Percentiles rank a stretch among this genome's conserved stretches.
Conservation (phyloP, 2,888 invertebrate genomes). For the Melolontha melolontha region DNA sequence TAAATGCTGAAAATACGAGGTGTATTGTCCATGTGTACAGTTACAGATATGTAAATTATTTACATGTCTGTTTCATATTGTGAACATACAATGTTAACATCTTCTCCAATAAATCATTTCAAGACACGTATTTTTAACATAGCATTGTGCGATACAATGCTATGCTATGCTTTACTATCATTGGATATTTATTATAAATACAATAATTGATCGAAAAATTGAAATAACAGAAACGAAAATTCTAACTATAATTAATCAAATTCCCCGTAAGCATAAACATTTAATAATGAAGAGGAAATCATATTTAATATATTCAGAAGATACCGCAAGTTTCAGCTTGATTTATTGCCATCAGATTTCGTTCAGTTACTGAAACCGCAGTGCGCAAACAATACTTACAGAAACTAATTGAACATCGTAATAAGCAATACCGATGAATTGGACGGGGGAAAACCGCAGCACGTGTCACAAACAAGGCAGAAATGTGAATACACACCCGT, state of each 20-base stretch:
- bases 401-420: conserved; percentile 62
- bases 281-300: conserved; percentile 16
- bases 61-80: too few relatives aligned
- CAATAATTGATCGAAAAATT: too few relatives aligned
- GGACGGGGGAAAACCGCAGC: conserved; percentile 49
- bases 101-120: too few relatives aligned
- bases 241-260: conserved; percentile 12
- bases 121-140: too few relatives aligned
- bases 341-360: conserved; percentile 28
- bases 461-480: conserved; percentile 61
- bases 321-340: conserved; percentile 12
- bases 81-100: too few relatives aligned
- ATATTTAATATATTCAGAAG: conserved; percentile 16
- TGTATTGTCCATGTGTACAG: too few relatives aligned
- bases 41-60: too few relatives aligned
- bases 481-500: conserved; percentile 55
- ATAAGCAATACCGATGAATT: conserved; percentile 33
- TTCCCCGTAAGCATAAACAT: conserved; percentile 5
- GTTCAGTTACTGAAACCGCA: conserved; percentile 36
- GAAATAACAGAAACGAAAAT: too few relatives aligned
- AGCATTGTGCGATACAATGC: too few relatives aligned
- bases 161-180: too few relatives aligned
- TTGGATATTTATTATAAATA: too few relatives aligned
- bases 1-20: too few relatives aligned
- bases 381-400: conserved; percentile 47